Percentiles rank a stretch among this genome's conserved stretches.
These are phyloP conservation scores for Candoia aspera DNA, from an alignment of 2,113 vertebrate genomes.

Conservation along the genomic window DNA sequence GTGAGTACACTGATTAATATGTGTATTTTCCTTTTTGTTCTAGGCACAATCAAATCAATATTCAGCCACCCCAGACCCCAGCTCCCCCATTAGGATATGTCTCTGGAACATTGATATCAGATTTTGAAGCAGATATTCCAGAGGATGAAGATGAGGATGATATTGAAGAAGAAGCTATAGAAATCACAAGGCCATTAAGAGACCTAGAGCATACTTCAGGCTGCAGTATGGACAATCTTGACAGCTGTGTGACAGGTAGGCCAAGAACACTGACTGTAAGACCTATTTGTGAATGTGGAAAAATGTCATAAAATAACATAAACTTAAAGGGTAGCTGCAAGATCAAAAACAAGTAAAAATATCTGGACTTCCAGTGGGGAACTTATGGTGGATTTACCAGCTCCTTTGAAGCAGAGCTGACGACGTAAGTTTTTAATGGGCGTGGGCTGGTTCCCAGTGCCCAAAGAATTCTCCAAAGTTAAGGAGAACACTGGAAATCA, in stretches of 20 bases:
- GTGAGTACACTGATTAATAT: neutral
- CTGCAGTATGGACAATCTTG: slow-evolving; percentile 97
- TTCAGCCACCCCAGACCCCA: slow-evolving; percentile 91
- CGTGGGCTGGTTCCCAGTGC: no score
- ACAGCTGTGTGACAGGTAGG: slow-evolving; percentile 96
- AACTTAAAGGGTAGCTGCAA: slow-evolving; percentile 38
- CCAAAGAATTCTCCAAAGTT: no score
- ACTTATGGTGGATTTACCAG: no score
- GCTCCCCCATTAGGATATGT: slow-evolving; percentile 94
- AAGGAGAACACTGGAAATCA: no score
- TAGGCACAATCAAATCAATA: slow-evolving; percentile 96
- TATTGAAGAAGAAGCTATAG: slow-evolving; percentile 90
- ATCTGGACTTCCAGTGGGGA: no score
- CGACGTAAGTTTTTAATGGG: no score
- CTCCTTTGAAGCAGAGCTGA: no score
- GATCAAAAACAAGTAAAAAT: neutral
- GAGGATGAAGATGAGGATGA: slow-evolving; percentile 91
- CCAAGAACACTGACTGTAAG: slow-evolving; percentile 40
- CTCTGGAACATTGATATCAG: slow-evolving; percentile 95
- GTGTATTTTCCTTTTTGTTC: slow-evolving; percentile 21
- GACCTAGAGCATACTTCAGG: slow-evolving; percentile 93
- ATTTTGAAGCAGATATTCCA: slow-evolving; percentile 93
- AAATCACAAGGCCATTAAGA: slow-evolving; percentile 86
- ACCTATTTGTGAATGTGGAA: slow-evolving; percentile 51
- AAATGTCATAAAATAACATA: slow-evolving; percentile 49